phyloP scores from a whole-genome alignment of 2,888 invertebrate species.

The Sthenelais limicola region DNA sequence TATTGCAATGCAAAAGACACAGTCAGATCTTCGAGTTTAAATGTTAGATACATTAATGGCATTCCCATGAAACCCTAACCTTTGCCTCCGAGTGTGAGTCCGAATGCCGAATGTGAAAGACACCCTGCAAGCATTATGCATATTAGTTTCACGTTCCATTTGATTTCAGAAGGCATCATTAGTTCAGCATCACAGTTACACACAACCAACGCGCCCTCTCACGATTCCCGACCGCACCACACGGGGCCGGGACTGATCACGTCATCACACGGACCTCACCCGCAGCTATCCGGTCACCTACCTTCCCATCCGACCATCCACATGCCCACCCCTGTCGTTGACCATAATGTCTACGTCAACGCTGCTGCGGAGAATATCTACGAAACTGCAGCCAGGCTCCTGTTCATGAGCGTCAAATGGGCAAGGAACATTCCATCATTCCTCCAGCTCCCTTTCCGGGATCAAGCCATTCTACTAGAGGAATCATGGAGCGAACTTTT shows the following conservation, averaged over 20 bases:
- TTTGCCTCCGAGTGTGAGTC: too few species aligned
- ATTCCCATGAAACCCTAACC: too few species aligned
- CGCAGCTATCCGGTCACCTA: not conserved
- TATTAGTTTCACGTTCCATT: too few species aligned
- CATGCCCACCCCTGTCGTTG: conserved; percentile 41
- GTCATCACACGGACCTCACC: conserved; percentile 15
- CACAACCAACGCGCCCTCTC: conserved; percentile 8
- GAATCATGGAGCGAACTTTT: conserved; percentile 89
- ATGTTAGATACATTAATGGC: too few species aligned
- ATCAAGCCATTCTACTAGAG: conserved; percentile 83
- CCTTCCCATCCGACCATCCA: conserved; percentile 26
- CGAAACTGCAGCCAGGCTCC: conserved; percentile 73
- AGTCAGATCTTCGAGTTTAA: too few species aligned
- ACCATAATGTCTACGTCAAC: conserved; percentile 40
- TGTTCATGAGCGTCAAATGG: conserved; percentile 87
- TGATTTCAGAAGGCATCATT: too few species aligned
- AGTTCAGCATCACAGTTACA: too few species aligned
- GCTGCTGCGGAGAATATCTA: conserved; percentile 47
- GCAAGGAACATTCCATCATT: conserved; percentile 84
- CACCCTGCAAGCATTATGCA: too few species aligned
- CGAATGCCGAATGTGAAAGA: too few species aligned
- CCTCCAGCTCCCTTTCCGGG: conserved; percentile 80
- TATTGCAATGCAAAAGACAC: too few species aligned
- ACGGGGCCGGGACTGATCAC: conserved; percentile 7
- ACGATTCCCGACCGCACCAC: not conserved